These are phyloP conservation scores for Alaudala cheleensis DNA, from an alignment of 2,113 vertebrate species.

Conservation along the genomic window DNA sequence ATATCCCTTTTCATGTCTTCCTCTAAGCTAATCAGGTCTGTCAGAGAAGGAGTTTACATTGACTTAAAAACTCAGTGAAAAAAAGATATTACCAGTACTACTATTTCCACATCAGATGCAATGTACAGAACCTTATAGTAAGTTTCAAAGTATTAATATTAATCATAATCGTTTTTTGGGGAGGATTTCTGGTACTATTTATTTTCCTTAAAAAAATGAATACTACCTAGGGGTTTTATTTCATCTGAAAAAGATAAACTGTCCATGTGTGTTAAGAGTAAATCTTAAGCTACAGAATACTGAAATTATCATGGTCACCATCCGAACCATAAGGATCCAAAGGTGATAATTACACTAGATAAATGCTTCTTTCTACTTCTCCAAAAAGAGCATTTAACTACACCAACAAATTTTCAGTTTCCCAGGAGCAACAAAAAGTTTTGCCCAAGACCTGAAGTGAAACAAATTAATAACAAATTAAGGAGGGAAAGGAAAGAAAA, in stretches of 20 bases:
- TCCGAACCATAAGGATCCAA: not conserved
- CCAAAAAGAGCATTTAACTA: not conserved
- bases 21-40: not conserved
- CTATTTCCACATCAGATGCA: not conserved
- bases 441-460: not conserved
- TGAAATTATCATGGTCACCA: not conserved
- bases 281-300: not conserved
- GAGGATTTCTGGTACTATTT: not conserved
- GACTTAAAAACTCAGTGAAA: not conserved
- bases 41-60: not conserved
- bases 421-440: not conserved
- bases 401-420: not conserved
- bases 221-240: not conserved
- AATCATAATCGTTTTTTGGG: not conserved
- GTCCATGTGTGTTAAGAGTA: not conserved
- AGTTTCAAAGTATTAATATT: not conserved
- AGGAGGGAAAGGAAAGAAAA: not conserved
- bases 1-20: not conserved
- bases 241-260: not conserved
- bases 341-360: not conserved
- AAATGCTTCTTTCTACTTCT: not conserved
- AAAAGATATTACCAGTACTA: not conserved
- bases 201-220: not conserved
- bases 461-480: not conserved
- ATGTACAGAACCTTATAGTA: not conserved